phyloP scores from a whole-genome alignment of 2,113 vertebrate species.

The Phaethornis superciliosus region DNA sequence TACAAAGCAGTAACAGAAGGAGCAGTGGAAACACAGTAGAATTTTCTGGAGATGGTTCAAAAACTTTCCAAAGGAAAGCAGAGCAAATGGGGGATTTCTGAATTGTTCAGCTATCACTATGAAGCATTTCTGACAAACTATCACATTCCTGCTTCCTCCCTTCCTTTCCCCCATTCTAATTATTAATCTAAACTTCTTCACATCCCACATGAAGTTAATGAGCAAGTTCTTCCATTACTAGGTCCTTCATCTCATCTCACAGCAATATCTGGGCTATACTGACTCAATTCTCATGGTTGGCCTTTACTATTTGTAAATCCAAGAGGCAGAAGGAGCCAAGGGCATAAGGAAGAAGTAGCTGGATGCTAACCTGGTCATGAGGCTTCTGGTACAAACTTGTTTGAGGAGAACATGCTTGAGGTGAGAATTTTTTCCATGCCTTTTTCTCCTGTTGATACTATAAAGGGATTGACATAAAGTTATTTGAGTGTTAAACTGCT shows the following conservation, averaged over 20 bases:
- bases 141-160: neutral
- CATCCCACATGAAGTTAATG: neutral
- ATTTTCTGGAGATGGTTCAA: constrained; percentile 13
- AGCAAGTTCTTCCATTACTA: neutral
- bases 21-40: neutral
- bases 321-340: neutral
- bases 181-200: neutral
- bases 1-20: neutral
- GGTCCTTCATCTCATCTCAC: neutral
- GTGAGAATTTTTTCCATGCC: neutral
- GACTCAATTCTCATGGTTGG: neutral
- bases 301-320: neutral
- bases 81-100: neutral
- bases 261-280: neutral
- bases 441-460: constrained; percentile 7
- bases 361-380: neutral
- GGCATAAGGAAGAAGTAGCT: neutral
- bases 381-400: neutral
- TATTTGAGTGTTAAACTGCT: neutral
- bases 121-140: neutral
- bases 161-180: neutral
- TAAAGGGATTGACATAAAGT: neutral
- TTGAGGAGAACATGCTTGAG: neutral
- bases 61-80: constrained; percentile 13
- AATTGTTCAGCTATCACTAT: neutral